Base-by-base conservation (phyloP, 2,797 vertebrate species). In the Anniella stebbinsi region DNA sequence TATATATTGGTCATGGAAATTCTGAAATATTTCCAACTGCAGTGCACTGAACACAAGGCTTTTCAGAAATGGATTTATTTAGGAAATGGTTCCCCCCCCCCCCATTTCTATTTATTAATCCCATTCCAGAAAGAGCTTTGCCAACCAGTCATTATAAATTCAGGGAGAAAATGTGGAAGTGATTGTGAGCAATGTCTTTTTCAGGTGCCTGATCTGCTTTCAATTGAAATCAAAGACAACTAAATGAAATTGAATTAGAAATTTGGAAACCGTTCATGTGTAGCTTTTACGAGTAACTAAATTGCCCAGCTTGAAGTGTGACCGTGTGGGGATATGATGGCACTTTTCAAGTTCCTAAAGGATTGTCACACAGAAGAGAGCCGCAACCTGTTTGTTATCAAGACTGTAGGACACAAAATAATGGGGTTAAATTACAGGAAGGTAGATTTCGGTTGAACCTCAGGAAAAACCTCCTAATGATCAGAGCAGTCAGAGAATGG, bases 61-160 rank as follows among this genome's bases (percentile, higher is more conserved):
- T 75, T 82, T 23, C 17, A 82, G 48, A 90, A 70, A 66, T n/a
- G 30, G 36, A 66, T 38, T 87, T 82, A 54, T 87, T 82, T 82
- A 72, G 45, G 7, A 82, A 87, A 75, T 73, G 38, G 15, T 23
- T 63, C n/a, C n/a, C n/a, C n/a, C n/a, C n/a, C n/a, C n/a, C n/a
- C 66, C 45, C 36, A 38, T 80, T 78, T 66, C 30, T 60, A 13
- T 69, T 90, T 63, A 63, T 70, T 89, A 72, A 81, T 72, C n/a
- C 69, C 12, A 12, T 48, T 90, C 33, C 51, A 48, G n/a, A 81
- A 87, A 81, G 87, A 38, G n/a, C 36, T n/a, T 82, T 75, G 25
- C 54, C 33, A 81, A 6, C 15, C 36, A 60, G 83, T 60, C 48
- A 60, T 60, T 72, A 60, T 45, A 54, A 69, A 85, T 23, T 2